Base-by-base conservation (phyloP, 2,888 invertebrate genomes). In the Drosophila sordidula region DNA sequence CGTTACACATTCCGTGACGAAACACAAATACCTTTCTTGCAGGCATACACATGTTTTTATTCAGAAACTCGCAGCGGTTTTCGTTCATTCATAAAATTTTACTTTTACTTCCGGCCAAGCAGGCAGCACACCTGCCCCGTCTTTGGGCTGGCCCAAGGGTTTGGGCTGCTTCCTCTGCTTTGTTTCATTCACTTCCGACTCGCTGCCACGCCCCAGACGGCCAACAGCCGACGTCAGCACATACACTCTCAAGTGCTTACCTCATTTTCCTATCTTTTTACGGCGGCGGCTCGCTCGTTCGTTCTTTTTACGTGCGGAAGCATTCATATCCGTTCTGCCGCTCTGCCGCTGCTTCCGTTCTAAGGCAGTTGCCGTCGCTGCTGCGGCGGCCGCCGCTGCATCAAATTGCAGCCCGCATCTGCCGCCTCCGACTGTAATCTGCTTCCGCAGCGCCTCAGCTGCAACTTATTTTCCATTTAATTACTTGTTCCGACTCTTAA, bases 401-500 rank as follows among this genome's bases (percentile, higher is more conserved):
- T 74, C 72, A 47, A 68, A 67, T 51, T 67, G 75, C 62, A 79
- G 46, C 68, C 80, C 72, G 65, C 74, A 73, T 74, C 64, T 75
- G 78, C 26, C 54, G 71, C 56, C 55, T 59, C 56, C 57, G 52
- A 51, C 58, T 75, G 59, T 58, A 71, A 71, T 71, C 66, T 66
- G 68, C 75, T 84, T 83, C 84, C 75, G 71, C 65, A 84, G 47
- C 70, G 56, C 52, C 46, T 57, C 49, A 45, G 49, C 65, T 46
- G 66, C 61, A 50, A 55, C 69, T 69, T 78, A 79, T 85, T 70
- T 62, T 67, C 57, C 70, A 82, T 85, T 81, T 90, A 90, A 90
- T 90, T 91, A 87, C 87, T 89, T 84, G 81, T 90, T 90, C 90
- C 90, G 90, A 90, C 85, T 83, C 87, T 87, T 80, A 87, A 41